A percentile compares a stretch with the other conserved stretches of the same genome.
Evolutionary conservation across 2,797 vertebrate species (phyloP).

Genomic region (Hypotaenidia philippensis): DNA sequence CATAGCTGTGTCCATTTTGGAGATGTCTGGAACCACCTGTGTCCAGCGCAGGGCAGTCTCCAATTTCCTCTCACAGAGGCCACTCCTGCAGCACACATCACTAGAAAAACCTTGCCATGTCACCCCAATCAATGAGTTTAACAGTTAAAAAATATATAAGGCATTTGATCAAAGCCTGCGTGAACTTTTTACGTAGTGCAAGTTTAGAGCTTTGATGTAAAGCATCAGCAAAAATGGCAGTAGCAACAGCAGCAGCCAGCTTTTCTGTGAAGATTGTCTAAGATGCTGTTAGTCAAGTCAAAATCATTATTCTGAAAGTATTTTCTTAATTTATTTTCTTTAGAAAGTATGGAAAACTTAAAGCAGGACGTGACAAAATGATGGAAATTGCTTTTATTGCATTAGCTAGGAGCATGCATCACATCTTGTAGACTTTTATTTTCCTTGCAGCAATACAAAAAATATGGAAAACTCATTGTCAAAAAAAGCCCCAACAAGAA

Average conservation of each 20-base stretch:
- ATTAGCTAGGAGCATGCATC: neutral
- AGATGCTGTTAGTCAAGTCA: neutral
- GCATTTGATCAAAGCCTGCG: neutral
- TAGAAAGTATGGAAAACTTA: neutral
- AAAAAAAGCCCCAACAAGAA: neutral
- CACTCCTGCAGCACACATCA: neutral
- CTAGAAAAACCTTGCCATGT: neutral
- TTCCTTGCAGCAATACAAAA: neutral
- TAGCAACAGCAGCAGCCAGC: neutral
- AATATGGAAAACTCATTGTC: neutral
- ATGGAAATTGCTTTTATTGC: slow-evolving; percentile 5
- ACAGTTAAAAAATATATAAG: neutral
- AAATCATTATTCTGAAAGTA: neutral
- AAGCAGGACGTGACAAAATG: neutral
- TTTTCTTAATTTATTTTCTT: slow-evolving; percentile 33
- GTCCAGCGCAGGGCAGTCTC: neutral
- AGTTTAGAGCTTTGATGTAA: neutral
- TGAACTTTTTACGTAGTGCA: neutral
- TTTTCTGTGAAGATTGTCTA: neutral
- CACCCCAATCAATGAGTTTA: neutral
- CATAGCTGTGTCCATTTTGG: neutral
- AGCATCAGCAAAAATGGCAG: neutral
- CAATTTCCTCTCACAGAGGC: neutral
- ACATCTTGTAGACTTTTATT: neutral
- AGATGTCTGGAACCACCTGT: neutral